Base-by-base conservation (phyloP, 2,888 invertebrate species). In the Amphipyra berbera region DNA sequence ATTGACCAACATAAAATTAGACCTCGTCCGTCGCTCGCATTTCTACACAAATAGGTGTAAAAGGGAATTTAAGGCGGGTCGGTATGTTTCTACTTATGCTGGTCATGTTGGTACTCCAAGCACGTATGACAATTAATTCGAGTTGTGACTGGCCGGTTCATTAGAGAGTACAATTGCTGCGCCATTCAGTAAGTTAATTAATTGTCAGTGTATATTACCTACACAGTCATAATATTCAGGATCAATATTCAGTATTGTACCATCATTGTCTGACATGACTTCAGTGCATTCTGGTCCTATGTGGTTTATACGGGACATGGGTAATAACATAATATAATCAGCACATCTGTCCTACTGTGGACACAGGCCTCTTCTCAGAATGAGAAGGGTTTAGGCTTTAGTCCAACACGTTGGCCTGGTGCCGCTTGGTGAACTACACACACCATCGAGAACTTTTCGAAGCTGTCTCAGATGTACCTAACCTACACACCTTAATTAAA, bases 121-220 rank as follows among this genome's bases (percentile, higher is more conserved):
- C 92, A 92, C 92, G 91, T 91, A 86, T 87, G 85, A 84, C 90
- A 89, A 91, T 92, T 91, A 92, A 91, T 91, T 90, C 85, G 82
- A 87, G 82, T 82, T 80, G 84, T 81, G 70, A 82, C 83, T 78
- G 85, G 80, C 78, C 82, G 81, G 87, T 90, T 92, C 90, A 91
- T 92, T 92, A 90, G 87, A 84, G 87, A 82, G 84, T 82, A 87
- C 88, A 89, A 89, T 89, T 86, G 82, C 82, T 81, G 81, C 83
- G 84, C 80, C 81, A 84, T 89, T 85, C 82, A 84, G 83, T 85
- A 82, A 86, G 86, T 86, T 87, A 88, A 89, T 89, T 90, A 88
- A 88, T 86, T 83, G 81, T 33, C 73, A 40, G 45, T 53, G 53
- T 73, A 58, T 57, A 55, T 68, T 40, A 57, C 35, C 15, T 58